These are phyloP conservation scores for Aspidiotus rigidus DNA, from an alignment of 2,888 invertebrate species.

Conservation along the genomic window DNA sequence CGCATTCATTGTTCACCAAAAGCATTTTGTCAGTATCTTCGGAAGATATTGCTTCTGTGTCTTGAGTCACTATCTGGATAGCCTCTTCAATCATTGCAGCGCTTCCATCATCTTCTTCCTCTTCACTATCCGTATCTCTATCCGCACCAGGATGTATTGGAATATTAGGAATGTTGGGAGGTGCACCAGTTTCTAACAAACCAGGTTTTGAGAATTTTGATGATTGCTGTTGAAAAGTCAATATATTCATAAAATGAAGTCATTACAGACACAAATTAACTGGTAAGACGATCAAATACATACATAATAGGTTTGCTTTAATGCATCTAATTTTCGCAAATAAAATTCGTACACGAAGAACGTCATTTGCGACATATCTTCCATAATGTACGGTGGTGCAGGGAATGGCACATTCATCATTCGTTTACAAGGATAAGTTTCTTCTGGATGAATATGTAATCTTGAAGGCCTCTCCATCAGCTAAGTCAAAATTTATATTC, in stretches of 20 bases:
- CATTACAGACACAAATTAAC: not conserved
- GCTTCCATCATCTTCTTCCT: slow-evolving; percentile 42
- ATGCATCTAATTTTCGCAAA: slow-evolving; percentile 58
- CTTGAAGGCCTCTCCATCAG: slow-evolving; percentile 71
- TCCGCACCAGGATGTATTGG: slow-evolving; percentile 57
- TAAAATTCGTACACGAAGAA: slow-evolving; percentile 91
- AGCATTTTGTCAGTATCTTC: no score
- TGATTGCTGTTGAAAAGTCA: no score
- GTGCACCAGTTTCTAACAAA: slow-evolving; percentile 47
- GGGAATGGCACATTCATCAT: slow-evolving; percentile 43
- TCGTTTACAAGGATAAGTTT: slow-evolving; percentile 66
- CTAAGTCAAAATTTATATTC: slow-evolving; percentile 44
- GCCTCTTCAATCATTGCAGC: no score
- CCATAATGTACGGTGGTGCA: slow-evolving; percentile 48
- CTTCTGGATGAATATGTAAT: slow-evolving; percentile 68
- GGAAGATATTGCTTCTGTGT: no score
- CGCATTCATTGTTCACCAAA: no score
- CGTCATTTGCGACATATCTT: slow-evolving; percentile 91
- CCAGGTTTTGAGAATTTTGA: slow-evolving; percentile 48
- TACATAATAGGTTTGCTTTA: slow-evolving; percentile 44
- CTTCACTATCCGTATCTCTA: slow-evolving; percentile 54
- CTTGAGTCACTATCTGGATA: no score
- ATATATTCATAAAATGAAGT: no score
- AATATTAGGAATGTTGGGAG: slow-evolving; percentile 48
- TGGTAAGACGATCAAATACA: not conserved